Percentiles rank a stretch among this genome's conserved stretches.
Evolutionary conservation across 2,113 vertebrate species (phyloP).

Genomic region (Proteles cristata): DNA sequence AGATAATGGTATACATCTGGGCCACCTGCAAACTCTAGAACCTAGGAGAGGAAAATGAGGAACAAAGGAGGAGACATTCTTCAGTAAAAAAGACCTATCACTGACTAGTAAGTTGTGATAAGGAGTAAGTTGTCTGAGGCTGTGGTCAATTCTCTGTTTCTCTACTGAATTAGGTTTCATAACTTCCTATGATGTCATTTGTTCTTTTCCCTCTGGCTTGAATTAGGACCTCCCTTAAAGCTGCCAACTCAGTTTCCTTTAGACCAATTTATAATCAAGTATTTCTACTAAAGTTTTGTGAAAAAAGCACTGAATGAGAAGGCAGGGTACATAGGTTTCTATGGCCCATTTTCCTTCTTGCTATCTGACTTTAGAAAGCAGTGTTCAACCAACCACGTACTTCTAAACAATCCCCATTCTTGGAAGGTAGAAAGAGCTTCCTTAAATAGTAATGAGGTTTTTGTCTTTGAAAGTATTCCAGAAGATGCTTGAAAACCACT

Average conservation of each 20-base stretch:
- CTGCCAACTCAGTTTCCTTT: background rate
- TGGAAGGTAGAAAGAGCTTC: background rate
- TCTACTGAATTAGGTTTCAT: background rate
- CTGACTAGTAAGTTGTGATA: background rate
- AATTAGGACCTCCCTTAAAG: conserved; percentile 33
- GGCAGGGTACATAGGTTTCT: background rate
- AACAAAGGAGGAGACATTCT: background rate
- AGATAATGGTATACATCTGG: background rate
- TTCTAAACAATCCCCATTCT: background rate
- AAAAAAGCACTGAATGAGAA: background rate
- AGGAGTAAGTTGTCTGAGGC: background rate
- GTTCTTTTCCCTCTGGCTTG: background rate
- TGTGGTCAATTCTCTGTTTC: background rate
- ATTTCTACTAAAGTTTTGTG: background rate
- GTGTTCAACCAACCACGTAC: background rate
- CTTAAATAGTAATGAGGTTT: background rate
- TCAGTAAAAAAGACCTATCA: background rate
- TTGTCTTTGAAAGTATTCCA: background rate
- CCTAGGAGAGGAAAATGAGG: background rate
- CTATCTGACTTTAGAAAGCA: background rate
- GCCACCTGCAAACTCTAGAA: background rate
- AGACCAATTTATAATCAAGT: conserved; percentile 31
- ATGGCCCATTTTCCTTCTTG: background rate
- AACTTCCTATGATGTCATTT: conserved; percentile 20
- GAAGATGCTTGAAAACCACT: background rate